Percentiles rank a stretch among this genome's conserved stretches.
Evolutionary conservation across 2,113 vertebrate species (phyloP).

Genomic region (Microtus pennsylvanicus): DNA sequence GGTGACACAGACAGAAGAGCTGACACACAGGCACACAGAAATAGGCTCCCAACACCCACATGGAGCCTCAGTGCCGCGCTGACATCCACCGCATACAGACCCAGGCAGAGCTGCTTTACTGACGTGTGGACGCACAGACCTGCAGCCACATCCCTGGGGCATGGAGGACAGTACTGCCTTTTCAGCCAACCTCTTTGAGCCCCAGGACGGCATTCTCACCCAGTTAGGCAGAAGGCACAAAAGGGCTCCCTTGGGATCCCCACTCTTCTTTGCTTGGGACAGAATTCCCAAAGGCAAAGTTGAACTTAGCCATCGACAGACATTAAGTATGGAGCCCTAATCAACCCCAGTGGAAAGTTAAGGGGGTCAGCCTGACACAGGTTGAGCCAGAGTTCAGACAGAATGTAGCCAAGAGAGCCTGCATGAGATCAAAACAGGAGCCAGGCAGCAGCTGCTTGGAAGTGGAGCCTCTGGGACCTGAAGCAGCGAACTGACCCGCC

Average conservation of each 20-base stretch:
- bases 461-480: neutral
- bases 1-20: constrained; percentile 62
- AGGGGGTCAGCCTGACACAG: constrained; percentile 30
- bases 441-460: neutral
- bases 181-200: neutral
- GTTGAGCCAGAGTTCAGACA: neutral
- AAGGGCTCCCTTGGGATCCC: neutral
- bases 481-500: neutral
- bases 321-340: neutral
- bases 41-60: constrained; percentile 73
- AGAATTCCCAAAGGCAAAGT: constrained; percentile 20
- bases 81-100: neutral
- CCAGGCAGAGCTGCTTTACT: neutral
- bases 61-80: neutral
- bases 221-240: neutral
- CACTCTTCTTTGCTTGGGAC: constrained; percentile 28
- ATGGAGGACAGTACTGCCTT: neutral
- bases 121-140: neutral
- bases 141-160: neutral
- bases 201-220: neutral
- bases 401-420: neutral
- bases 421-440: neutral
- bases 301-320: constrained; percentile 8
- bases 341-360: neutral
- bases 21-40: constrained; percentile 68